These are phyloP conservation scores for Chloroceryle inda DNA, from an alignment of 2,797 vertebrate genomes.

Conservation along the genomic window DNA sequence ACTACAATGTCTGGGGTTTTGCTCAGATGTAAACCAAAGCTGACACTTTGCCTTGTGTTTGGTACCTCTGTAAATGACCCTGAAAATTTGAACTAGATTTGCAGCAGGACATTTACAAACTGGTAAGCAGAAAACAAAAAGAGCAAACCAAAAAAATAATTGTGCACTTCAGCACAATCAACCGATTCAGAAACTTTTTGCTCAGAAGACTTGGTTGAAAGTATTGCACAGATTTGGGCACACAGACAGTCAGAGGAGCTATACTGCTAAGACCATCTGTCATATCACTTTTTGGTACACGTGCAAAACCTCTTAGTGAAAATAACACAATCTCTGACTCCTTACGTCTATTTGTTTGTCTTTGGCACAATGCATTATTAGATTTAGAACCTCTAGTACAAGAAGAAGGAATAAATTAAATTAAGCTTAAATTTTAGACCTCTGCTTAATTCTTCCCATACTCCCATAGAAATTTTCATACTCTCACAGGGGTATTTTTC, in stretches of 20 bases:
- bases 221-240: not conserved
- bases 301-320: not conserved
- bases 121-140: not conserved
- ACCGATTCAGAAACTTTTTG: not conserved
- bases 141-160: not conserved
- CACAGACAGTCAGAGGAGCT: not conserved
- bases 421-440: not conserved
- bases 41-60: not conserved
- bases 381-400: not conserved
- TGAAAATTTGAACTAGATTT: slow-evolving; percentile 16
- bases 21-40: slow-evolving; percentile 24
- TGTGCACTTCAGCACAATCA: not conserved
- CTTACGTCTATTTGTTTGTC: not conserved
- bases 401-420: not conserved
- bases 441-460: not conserved
- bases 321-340: not conserved
- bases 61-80: not conserved
- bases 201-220: not conserved
- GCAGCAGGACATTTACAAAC: not conserved
- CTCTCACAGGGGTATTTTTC: not conserved
- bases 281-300: not conserved
- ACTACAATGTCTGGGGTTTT: not conserved
- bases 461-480: not conserved
- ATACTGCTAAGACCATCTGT: not conserved
- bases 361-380: not conserved